These are phyloP conservation scores for Pantala flavescens DNA, from an alignment of 1,140 invertebrate genomes.

Conservation along the genomic window DNA sequence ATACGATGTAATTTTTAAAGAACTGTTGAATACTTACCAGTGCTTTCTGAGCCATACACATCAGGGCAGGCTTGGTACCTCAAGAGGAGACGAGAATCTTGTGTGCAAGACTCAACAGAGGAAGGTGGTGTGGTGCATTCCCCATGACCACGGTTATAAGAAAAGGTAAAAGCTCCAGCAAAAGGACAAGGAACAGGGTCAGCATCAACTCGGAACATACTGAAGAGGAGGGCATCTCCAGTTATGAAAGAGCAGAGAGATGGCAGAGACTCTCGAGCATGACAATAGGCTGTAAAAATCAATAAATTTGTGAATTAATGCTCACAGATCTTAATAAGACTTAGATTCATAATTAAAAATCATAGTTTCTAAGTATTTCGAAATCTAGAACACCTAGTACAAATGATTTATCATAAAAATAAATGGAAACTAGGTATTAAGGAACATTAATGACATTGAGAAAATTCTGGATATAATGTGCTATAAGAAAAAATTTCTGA, in stretches of 20 bases:
- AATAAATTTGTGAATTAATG: neutral
- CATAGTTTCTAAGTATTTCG: too few species aligned
- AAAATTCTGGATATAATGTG: too few species aligned
- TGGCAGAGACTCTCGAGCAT: constrained; percentile 58
- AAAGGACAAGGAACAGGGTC: constrained; percentile 72
- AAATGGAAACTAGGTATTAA: too few species aligned
- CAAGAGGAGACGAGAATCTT: constrained; percentile 66
- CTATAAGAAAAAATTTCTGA: too few species aligned
- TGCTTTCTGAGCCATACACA: constrained; percentile 57
- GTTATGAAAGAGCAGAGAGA: constrained; percentile 74
- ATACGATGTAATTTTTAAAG: too few species aligned
- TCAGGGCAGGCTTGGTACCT: constrained; percentile 88
- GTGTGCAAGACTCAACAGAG: constrained; percentile 69
- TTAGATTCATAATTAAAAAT: too few species aligned
- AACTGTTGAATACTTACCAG: constrained; percentile 31
- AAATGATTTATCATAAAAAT: too few species aligned
- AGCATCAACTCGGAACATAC: constrained; percentile 76
- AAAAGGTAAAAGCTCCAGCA: constrained; percentile 62
- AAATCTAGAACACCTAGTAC: too few species aligned
- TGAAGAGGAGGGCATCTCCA: constrained; percentile 75
- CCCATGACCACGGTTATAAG: constrained; percentile 66
- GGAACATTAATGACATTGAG: too few species aligned
- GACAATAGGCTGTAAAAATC: constrained; percentile 61
- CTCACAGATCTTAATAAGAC: too few species aligned
- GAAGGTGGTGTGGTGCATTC: constrained; percentile 65